Base-by-base conservation (phyloP, 2,797 vertebrate species). In the Sebastes minor region DNA sequence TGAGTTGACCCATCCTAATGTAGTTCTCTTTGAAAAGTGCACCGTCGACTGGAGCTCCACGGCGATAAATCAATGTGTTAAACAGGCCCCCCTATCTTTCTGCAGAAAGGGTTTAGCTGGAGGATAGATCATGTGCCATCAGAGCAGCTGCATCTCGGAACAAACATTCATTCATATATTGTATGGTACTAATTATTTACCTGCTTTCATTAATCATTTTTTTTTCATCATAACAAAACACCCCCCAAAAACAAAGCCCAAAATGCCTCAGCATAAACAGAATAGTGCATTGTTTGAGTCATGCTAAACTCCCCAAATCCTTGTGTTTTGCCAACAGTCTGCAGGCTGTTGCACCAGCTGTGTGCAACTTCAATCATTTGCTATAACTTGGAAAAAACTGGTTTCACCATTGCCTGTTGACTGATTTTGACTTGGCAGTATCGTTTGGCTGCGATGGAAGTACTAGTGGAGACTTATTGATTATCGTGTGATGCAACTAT, bases 21-120 rank as follows among this genome's bases (percentile, higher is more conserved):
- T 89, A 91, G 92, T 85, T 87, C 84, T 89, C 72, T 88, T 92
- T 95, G 96, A 95, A 92, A 94, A 94, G 86, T 78, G 95, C 95
- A 92, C 86, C 76, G 86, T 94, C 88, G 93, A 95, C 94, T 94
- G 72, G 74, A 95, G 95, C 88, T 87, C 76, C 83, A 74, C 90
- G 77, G 91, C 85, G 92, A 97, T 96, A 94, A 93, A 95, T 97
- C 95, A 95, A 96, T 95, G 95, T 89, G 93, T 95, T 91, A 94
- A 96, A 93, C 90, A 92, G 91, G 89, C 80, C 11, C 81, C 13
- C 81, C 85, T 76, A 76, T 84, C 92, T 94, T 92, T 93, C 62
- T 76, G 93, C 70, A 88, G 84, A 90, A 95, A 92, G 42, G 83
- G 71, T 85, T 94, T 84, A 88, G 76, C 81, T 86, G 87, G 88